Evolutionary conservation across 1,140 invertebrate species (phyloP).

Genomic region (Mercenaria mercenaria): DNA sequence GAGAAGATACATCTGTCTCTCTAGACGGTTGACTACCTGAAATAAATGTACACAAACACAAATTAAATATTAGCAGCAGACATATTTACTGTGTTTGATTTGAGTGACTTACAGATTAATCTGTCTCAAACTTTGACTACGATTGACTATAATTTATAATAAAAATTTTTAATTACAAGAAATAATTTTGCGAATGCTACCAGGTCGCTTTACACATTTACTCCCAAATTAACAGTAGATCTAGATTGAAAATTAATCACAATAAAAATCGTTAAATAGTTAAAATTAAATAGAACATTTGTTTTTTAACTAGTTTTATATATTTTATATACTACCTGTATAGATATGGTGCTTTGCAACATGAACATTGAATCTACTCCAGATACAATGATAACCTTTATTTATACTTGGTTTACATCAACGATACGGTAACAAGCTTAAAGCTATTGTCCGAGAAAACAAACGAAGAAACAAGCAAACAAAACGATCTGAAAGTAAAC

Average conservation of each 20-base stretch:
- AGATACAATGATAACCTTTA: no score
- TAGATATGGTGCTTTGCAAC: no score
- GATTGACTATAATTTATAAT: constrained; percentile 12
- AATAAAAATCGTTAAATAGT: constrained; percentile 7
- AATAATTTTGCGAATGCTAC: background rate
- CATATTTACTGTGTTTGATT: constrained; percentile 12
- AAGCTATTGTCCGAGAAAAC: no score
- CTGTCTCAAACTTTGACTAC: background rate
- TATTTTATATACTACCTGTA: no score
- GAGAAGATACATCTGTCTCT: background rate
- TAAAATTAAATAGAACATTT: background rate
- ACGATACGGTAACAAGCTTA: no score
- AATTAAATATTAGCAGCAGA: constrained; percentile 19
- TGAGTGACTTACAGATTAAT: constrained; percentile 13
- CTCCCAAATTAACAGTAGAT: background rate
- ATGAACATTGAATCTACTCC: no score
- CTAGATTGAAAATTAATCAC: constrained; percentile 1
- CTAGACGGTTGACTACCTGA: constrained; percentile 12
- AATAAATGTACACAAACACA: constrained; percentile 15
- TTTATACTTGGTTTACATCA: no score
- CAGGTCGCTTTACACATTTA: no score
- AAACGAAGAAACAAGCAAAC: no score
- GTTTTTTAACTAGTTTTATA: no score
- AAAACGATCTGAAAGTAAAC: no score
- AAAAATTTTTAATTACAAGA: constrained; percentile 22